Percentiles rank a stretch among this genome's conserved stretches.
Conservation (phyloP, 2,113 vertebrate species). For the Elachura formosa region DNA sequence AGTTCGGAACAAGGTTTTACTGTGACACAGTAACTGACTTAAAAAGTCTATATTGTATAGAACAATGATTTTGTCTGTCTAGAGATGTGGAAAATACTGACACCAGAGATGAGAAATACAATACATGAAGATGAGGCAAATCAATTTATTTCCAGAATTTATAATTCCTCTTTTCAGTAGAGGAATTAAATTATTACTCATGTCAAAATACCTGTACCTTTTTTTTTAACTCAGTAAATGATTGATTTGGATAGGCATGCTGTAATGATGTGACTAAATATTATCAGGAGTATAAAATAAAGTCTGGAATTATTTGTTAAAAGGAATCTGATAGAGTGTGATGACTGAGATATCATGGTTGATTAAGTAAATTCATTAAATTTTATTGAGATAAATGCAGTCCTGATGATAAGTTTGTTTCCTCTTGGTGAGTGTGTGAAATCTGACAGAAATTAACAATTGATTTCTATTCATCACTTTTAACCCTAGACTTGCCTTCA, state of each 20-base stretch:
- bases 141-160: background rate
- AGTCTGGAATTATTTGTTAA: background rate
- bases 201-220: background rate
- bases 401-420: background rate
- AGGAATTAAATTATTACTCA: background rate
- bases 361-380: background rate
- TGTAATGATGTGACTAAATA: background rate
- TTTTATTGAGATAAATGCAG: background rate
- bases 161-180: background rate
- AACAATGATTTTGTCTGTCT: background rate
- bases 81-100: background rate
- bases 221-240: background rate
- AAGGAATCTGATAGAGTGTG: background rate
- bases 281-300: background rate
- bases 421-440: background rate
- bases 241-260: background rate
- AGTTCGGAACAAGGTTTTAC: background rate
- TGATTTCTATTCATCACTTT: background rate
- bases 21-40: background rate
- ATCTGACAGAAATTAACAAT: background rate
- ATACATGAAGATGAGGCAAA: background rate
- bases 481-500: background rate
- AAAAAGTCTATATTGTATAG: background rate
- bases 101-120: background rate
- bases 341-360: background rate